Conservation (phyloP, 2,797 vertebrate genomes). For the Tokudaia tokunoshimensis region DNA sequence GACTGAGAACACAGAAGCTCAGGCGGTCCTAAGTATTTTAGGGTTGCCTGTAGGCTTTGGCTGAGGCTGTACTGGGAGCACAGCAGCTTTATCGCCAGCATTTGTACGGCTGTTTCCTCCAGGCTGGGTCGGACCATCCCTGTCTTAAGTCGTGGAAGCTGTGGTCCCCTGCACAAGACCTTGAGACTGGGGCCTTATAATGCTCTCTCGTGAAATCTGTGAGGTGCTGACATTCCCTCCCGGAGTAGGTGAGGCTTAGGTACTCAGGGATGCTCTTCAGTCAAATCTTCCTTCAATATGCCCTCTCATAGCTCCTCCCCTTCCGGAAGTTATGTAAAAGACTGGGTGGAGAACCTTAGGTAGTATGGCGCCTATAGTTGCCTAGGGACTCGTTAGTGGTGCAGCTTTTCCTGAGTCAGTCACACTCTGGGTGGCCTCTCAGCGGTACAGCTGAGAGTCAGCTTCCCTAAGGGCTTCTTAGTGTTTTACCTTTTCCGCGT, state of each 20-base stretch:
- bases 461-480: not conserved
- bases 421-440: not conserved
- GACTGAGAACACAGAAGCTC: not conserved
- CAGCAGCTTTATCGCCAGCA: accelerated
- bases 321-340: not conserved
- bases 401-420: not conserved
- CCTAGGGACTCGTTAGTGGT: not conserved
- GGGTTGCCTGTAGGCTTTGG: not conserved
- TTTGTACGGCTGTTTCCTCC: not conserved
- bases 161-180: not conserved
- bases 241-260: not conserved
- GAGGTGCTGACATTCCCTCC: not conserved
- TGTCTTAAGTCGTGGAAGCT: not conserved
- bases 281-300: not conserved
- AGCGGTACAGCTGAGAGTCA: not conserved
- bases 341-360: not conserved
- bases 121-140: not conserved
- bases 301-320: not conserved
- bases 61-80: accelerated
- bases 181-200: not conserved
- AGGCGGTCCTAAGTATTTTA: not conserved
- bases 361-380: not conserved
- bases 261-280: not conserved
- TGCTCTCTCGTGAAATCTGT: not conserved
- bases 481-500: not conserved